These are phyloP conservation scores for Pherbina coryleti DNA, from an alignment of 2,888 invertebrate species.

Conservation along the genomic window DNA sequence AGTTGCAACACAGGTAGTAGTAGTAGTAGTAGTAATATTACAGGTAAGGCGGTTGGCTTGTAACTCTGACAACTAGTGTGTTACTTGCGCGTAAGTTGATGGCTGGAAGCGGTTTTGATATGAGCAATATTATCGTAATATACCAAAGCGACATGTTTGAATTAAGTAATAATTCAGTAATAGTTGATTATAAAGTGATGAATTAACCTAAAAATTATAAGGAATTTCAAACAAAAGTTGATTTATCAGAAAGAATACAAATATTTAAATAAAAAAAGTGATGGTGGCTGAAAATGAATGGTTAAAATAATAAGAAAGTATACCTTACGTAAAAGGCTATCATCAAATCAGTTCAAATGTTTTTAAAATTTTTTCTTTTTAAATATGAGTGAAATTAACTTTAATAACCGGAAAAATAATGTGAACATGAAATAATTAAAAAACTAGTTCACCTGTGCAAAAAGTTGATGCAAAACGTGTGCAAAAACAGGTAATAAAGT, in stretches of 20 bases:
- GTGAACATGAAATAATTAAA: neutral
- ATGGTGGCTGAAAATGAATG: neutral
- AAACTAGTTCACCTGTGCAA: too few relatives aligned
- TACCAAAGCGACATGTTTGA: neutral
- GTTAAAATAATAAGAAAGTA: too few relatives aligned
- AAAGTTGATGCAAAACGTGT: too few relatives aligned
- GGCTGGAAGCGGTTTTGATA: neutral
- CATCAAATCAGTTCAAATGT: neutral
- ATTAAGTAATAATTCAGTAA: too few relatives aligned
- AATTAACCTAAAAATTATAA: too few relatives aligned
- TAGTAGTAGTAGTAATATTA: neutral
- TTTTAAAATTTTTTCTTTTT: neutral
- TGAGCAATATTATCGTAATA: neutral
- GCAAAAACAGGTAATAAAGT: too few relatives aligned
- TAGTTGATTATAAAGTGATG: too few relatives aligned
- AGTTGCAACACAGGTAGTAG: constrained; percentile 30
- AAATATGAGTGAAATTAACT: neutral
- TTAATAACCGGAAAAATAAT: neutral
- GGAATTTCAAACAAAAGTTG: neutral
- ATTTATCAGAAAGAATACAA: neutral
- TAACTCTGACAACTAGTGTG: neutral
- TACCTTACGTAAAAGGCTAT: neutral
- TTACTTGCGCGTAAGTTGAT: constrained; percentile 6
- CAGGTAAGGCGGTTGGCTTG: neutral
- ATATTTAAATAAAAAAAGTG: neutral